Percentiles rank a stretch among this genome's conserved stretches.
phyloP scores from a whole-genome alignment of 2,113 vertebrate genomes.

The Spermophilus dauricus region DNA sequence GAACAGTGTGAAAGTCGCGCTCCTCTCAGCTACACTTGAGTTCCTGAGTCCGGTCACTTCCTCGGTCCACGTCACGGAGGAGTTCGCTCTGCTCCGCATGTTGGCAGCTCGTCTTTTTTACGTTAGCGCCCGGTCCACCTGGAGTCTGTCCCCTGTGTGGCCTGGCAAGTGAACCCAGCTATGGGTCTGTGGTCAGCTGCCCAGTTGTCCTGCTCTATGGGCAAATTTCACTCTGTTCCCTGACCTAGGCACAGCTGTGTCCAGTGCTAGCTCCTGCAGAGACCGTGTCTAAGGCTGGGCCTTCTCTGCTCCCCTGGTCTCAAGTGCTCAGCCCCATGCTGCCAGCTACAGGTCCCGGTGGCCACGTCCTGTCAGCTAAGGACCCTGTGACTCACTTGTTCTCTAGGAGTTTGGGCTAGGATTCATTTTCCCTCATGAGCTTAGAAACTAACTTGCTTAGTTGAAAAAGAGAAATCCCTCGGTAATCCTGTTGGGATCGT shows the following conservation, averaged over 20 bases:
- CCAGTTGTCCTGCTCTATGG: not conserved
- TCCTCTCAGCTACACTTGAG: not conserved
- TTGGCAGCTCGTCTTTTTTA: not conserved
- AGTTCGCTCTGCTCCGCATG: not conserved
- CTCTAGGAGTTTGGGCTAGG: not conserved
- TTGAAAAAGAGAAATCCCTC: not conserved
- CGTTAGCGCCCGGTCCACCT: not conserved
- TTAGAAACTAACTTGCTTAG: not conserved
- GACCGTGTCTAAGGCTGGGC: not conserved
- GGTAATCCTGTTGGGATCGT: not conserved
- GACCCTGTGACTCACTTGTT: not conserved
- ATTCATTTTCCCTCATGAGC: not conserved
- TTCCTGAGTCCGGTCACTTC: not conserved
- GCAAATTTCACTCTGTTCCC: not conserved
- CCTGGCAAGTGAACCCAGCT: not conserved
- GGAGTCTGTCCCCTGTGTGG: not conserved
- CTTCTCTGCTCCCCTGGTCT: fast-evolving
- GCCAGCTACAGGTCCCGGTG: fast-evolving
- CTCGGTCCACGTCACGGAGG: not conserved
- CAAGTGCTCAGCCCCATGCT: too few species aligned
- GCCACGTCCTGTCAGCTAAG: fast-evolving
- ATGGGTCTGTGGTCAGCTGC: not conserved
- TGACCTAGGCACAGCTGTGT: too few species aligned
- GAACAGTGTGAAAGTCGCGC: fast-evolving
- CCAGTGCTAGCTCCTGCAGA: not conserved